Base-by-base conservation (phyloP, 2,888 invertebrate genomes). In the Odontothrips loti region DNA sequence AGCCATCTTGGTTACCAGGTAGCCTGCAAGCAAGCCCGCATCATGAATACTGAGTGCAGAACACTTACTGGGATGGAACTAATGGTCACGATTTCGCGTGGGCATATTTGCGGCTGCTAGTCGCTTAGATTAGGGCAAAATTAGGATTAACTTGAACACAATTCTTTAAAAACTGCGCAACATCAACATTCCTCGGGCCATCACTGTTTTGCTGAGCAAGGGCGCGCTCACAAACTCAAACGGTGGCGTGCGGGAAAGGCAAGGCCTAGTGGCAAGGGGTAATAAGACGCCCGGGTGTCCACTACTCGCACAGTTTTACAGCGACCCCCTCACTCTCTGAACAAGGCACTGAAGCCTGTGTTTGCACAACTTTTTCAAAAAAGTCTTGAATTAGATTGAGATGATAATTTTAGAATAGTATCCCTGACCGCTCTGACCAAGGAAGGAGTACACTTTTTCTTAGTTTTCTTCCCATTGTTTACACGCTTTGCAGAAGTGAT, bases 1-100 rank as follows among this genome's bases (percentile, higher is more conserved):
- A 75, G 68, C 68, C 68, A 75, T 75, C 68, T 75, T 75, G 68
- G 68, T 75, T 75, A 75, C 68, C 11, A 75, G 68, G 12, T 12
- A 75, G 68, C 23, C 68, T 12, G 12, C 27, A n/a, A 10, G 34
- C 34, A 43, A 6, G 34, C 8, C 27, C 23, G 68, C 68, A 75
- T 15, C 20, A 20, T 58, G 15, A 58, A 20, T 75, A 27, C 68
- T 27, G 9, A 8, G 8, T 23, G 23, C 23, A 75, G 68, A 27
- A 27, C 68, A 75, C 68, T 75, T 75, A 75, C 68, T 27, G 12
- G 23, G 68, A 1, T 9, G 27, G 10, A 75, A 2, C 12, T 75
- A 75, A 27, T 9, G 11, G 23, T 75, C 27, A 23, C n/a, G 12
- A 27, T 9, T 23, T 75, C 12, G 12, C 12, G 68, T 8, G 27